Conservation (phyloP, 2,888 invertebrate species). For the Agrochola lychnidis region DNA sequence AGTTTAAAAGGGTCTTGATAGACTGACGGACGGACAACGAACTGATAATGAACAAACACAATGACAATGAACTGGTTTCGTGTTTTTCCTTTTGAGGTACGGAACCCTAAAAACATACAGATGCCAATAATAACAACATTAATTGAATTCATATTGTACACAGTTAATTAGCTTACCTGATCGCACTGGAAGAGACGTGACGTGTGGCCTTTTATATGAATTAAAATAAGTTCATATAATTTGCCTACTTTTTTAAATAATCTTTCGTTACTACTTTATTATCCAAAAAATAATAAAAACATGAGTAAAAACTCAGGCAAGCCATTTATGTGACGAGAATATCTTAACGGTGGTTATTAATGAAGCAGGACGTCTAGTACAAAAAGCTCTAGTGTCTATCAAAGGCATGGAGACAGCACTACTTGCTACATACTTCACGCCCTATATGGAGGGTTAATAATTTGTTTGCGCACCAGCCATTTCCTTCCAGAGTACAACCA, state of each 20-base stretch:
- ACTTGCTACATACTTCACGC: constrained; percentile 76
- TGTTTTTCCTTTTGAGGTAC: no score
- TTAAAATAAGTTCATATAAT: constrained; percentile 25
- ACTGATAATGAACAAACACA: no score
- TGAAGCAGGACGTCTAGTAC: constrained; percentile 72
- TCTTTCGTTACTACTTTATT: constrained; percentile 54
- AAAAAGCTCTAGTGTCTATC: constrained; percentile 78
- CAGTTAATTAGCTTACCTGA: constrained; percentile 3
- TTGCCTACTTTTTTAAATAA: constrained; percentile 36
- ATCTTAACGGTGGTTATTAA: constrained; percentile 80
- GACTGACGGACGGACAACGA: no score
- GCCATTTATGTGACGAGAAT: constrained; percentile 76
- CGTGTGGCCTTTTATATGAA: background rate
- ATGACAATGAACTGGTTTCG: no score
- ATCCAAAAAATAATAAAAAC: constrained; percentile 65
- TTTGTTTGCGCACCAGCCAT: constrained; percentile 83
- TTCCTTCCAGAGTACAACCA: constrained; percentile 75
- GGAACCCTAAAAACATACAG: background rate
- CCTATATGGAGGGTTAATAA: constrained; percentile 84
- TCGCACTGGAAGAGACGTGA: background rate
- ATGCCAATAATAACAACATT: background rate
- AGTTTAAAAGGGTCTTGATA: no score
- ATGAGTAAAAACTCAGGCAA: constrained; percentile 75
- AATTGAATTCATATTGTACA: constrained; percentile 4
- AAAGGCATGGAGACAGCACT: constrained; percentile 74